These are phyloP conservation scores for Apomyelois bistriatella DNA, from an alignment of 2,888 invertebrate genomes.

Conservation along the genomic window DNA sequence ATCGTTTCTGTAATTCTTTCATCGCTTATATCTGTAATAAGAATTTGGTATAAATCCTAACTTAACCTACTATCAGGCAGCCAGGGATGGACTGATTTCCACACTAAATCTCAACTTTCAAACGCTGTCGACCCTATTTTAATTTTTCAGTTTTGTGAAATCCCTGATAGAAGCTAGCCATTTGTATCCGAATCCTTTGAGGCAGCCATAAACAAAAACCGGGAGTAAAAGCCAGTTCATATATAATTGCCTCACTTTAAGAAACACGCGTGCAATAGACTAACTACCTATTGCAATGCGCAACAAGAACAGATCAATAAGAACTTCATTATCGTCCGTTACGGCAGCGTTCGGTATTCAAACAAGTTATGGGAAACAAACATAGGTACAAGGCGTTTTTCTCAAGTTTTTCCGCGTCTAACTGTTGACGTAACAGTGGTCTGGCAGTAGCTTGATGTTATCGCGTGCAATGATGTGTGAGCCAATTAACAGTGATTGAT, in stretches of 20 bases:
- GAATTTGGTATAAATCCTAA: too few relatives aligned
- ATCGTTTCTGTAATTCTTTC: too few relatives aligned
- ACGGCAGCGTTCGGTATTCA: conserved; percentile 12
- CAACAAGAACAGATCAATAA: conserved; percentile 4
- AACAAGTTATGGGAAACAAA: conserved; percentile 19
- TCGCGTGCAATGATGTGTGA: conserved; percentile 2
- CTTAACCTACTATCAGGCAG: too few relatives aligned
- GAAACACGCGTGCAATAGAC: conserved; percentile 6
- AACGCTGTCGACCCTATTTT: too few relatives aligned
- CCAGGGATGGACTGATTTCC: too few relatives aligned
- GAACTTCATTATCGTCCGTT: conserved; percentile 13
- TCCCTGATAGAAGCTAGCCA: not conserved
- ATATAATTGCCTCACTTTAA: conserved; percentile 1
- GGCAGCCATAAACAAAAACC: not conserved
- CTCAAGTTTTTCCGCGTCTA: conserved; percentile 30
- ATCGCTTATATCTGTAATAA: too few relatives aligned
- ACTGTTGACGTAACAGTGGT: conserved; percentile 39
- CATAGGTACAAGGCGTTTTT: conserved; percentile 14
- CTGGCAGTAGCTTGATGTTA: conserved; percentile 20
- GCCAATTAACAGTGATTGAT: conserved; percentile 1
- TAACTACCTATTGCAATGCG: not conserved
- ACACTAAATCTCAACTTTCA: too few relatives aligned
- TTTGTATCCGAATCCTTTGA: not conserved
- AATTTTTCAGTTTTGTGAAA: too few relatives aligned
- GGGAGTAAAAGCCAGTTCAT: not conserved